Conservation (phyloP, 2,888 invertebrate genomes). For the Mactromeris polynyma region DNA sequence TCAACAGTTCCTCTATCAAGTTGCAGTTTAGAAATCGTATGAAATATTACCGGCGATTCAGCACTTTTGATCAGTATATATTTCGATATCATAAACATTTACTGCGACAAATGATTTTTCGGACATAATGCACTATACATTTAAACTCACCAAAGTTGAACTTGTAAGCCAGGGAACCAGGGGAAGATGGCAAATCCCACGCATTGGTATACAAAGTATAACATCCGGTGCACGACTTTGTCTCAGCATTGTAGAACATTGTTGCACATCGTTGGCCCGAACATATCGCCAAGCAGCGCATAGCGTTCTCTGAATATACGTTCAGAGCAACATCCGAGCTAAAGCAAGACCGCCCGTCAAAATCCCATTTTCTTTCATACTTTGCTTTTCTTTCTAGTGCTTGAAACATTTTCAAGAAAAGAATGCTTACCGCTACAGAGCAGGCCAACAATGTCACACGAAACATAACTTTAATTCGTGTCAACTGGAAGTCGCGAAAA, state of each 20-base stretch:
- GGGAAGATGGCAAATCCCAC: neutral
- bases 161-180: neutral
- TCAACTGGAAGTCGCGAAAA: too few relatives aligned
- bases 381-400: neutral
- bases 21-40: too few relatives aligned
- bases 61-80: too few relatives aligned
- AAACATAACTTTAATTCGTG: neutral
- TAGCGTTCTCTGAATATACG: neutral
- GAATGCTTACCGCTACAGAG: neutral
- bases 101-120: too few relatives aligned
- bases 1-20: too few relatives aligned
- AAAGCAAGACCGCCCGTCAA: neutral
- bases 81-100: too few relatives aligned
- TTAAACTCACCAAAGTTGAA: neutral
- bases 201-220: neutral
- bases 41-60: too few relatives aligned
- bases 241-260: neutral
- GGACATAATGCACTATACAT: too few relatives aligned
- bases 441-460: neutral
- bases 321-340: neutral
- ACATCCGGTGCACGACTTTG: neutral
- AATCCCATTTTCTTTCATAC: neutral
- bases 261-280: neutral
- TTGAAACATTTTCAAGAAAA: neutral
- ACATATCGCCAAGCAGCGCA: neutral